Evolutionary conservation across 2,888 invertebrate genomes (phyloP), one percentile per base, ranked within the genome.

Genomic region (Camponotus fellah): DNA sequence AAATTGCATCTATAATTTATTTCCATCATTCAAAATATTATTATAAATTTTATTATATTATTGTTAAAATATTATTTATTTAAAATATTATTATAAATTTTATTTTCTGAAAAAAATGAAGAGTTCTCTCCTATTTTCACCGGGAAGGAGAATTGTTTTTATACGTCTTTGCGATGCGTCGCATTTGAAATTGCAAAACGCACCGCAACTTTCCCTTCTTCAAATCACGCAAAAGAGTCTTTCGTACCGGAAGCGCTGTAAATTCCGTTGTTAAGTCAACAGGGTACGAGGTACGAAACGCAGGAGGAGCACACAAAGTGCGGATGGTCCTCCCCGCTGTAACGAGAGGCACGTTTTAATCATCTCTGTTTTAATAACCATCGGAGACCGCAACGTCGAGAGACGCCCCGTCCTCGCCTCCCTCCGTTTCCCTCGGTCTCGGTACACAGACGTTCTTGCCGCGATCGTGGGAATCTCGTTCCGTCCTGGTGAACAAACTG

Each of bases 401-500:
- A 34, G 66, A 75, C 66, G 53, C 17, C 56, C 53, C 21, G 26
- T 43, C 26, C 26, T 75, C 40, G 8, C 17, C 14, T n/a, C 40
- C 26, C 46, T 26, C 46, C 37, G 9, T n/a, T 1, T 12, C 34
- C 2, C 26, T 26, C 26, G 10, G 40, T n/a, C 56, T 62, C 46
- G 68, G 83, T 77, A 83, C 83, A 77, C 68, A 79, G 26, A 49
- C 53, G 43, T 77, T 43, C 46, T 69, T 75, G 65, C 46, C 80
- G 58, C 69, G 71, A 80, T 84, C 83, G 81, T 68, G 74, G 81
- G 79, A 76, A 84, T 84, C 85, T 86, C 82, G 86, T 87, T 84
- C 62, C 76, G 72, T 34, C 66, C 72, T 1, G 46, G 26, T 56
- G 79, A 62, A 82, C 84, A 72, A 86, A 84, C 90, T 60, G 21